Conservation (phyloP, 2,797 vertebrate species). For the Amazona ochrocephala region DNA sequence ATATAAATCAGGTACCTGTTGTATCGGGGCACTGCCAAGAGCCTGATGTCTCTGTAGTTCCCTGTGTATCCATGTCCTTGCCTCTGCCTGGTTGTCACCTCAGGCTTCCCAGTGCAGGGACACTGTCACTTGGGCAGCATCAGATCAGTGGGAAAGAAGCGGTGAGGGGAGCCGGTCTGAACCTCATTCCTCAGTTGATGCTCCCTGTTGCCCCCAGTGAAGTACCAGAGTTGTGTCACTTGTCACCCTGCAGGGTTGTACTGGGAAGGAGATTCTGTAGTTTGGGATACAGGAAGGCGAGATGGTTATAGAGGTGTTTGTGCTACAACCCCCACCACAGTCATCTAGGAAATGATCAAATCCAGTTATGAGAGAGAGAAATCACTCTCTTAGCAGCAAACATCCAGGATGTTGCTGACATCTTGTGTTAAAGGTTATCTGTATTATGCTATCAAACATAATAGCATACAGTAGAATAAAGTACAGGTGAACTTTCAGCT, state of each 20-base stretch:
- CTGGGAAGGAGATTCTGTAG: not conserved
- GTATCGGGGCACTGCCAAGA: not conserved
- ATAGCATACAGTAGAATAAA: not conserved
- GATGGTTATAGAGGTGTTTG: not conserved
- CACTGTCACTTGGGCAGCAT: not conserved
- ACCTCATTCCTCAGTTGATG: not conserved
- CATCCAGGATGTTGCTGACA: accelerated
- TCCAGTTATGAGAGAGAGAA: not conserved
- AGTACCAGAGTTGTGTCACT: not conserved
- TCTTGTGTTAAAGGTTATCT: not conserved
- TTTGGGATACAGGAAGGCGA: not conserved
- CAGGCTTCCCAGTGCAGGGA: not conserved
- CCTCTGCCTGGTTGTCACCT: not conserved
- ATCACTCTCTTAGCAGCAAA: not conserved
- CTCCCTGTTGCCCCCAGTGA: not conserved
- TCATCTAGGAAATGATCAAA: not conserved
- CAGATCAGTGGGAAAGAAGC: not conserved
- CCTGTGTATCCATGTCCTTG: not conserved
- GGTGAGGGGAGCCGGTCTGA: not conserved
- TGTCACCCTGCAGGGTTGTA: not conserved
- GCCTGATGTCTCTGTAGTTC: not conserved
- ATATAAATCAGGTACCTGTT: not conserved
- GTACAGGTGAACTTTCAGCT: not conserved
- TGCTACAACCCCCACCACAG: not conserved
- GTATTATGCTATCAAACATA: not conserved